These are phyloP conservation scores for Zygogramma bicolorata DNA, from an alignment of 2,888 invertebrate genomes.

Conservation along the genomic window DNA sequence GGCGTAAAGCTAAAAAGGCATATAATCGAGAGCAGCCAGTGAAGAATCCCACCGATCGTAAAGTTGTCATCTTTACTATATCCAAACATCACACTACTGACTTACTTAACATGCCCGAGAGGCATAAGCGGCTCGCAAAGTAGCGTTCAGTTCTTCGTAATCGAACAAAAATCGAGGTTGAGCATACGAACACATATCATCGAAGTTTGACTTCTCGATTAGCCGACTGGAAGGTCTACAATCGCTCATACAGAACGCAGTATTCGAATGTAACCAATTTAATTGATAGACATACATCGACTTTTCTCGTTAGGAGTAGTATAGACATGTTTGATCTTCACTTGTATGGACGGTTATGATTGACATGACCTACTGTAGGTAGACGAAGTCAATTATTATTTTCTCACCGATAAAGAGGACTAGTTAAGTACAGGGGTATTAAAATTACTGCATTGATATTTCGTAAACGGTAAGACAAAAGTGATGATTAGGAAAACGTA, in stretches of 20 bases:
- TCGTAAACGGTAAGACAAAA: too few relatives aligned
- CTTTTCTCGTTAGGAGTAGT: too few relatives aligned
- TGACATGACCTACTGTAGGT: background rate
- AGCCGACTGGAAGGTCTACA: background rate
- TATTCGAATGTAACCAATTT: background rate
- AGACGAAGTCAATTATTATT: background rate
- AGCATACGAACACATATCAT: background rate
- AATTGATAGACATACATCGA: background rate
- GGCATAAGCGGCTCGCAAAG: constrained; percentile 9
- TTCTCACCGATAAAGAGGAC: too few relatives aligned
- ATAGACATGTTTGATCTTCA: background rate
- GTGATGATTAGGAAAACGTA: too few relatives aligned
- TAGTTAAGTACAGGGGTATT: too few relatives aligned
- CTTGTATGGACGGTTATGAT: background rate
- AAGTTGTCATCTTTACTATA: constrained; percentile 14
- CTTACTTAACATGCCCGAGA: constrained; percentile 26
- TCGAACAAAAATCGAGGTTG: constrained; percentile 21
- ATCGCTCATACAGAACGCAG: background rate
- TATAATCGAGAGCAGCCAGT: background rate
- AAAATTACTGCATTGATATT: too few relatives aligned
- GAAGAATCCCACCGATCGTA: background rate
- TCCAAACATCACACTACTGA: constrained; percentile 28
- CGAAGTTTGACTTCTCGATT: background rate
- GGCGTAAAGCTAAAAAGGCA: too few relatives aligned
- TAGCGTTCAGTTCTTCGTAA: background rate